These are phyloP conservation scores for Bufotes viridis DNA, from an alignment of 2,797 vertebrate species.

Conservation along the genomic window DNA sequence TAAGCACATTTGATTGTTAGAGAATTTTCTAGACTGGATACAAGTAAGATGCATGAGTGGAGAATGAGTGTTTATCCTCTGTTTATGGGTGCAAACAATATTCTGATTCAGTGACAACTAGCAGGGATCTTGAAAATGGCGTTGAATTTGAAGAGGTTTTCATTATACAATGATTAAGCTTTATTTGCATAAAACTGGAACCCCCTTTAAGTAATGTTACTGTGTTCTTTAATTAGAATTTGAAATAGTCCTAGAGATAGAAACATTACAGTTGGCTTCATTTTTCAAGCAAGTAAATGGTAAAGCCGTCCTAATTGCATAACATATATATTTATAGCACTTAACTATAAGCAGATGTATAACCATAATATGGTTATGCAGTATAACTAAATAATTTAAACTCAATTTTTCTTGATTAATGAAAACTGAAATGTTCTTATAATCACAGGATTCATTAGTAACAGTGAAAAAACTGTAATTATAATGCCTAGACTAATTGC, in stretches of 20 bases:
- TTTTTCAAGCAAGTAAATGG: conserved; percentile 39
- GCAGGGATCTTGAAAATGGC: too few species aligned
- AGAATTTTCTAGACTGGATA: too few species aligned
- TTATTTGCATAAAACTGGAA: not conserved
- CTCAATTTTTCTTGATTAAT: conserved; percentile 60
- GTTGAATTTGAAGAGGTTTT: too few species aligned
- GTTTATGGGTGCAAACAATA: not conserved
- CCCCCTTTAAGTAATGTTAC: not conserved
- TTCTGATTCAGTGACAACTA: too few species aligned
- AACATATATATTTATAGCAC: conserved; percentile 52
- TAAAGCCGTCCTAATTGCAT: conserved; percentile 42
- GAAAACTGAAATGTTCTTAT: conserved; percentile 62
- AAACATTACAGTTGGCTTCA: not conserved
- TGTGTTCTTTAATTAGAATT: not conserved
- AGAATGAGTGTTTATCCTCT: too few species aligned
- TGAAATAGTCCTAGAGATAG: not conserved
- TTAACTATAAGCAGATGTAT: conserved; percentile 54
- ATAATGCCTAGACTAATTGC: conserved; percentile 62
- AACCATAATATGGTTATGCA: conserved; percentile 55
- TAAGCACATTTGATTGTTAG: too few species aligned
- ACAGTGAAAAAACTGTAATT: conserved; percentile 61
- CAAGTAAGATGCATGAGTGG: too few species aligned
- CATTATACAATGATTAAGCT: too few species aligned
- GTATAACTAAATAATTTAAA: conserved; percentile 58
- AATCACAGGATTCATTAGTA: conserved; percentile 61